Base-by-base conservation (phyloP, 2,797 vertebrate species). In the Tinamus major region DNA sequence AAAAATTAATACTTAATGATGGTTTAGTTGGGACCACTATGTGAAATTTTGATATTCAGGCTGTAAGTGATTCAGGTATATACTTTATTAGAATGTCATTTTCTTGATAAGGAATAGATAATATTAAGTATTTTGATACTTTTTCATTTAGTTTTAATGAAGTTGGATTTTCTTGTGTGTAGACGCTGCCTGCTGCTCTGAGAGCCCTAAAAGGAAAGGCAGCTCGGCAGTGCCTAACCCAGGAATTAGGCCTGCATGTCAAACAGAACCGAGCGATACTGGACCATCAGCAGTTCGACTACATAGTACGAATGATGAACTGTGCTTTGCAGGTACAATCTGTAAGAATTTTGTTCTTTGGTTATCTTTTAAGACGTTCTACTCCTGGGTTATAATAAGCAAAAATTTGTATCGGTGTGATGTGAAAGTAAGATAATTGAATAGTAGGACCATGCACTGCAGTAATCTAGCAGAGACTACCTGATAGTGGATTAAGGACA, bases 271-370 rank as follows among this genome's bases (percentile, higher is more conserved):
- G 99, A 3, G 98, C 99, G 51, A 99, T 99, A 84, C 94, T 99
- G 97, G 99, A 99, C 97, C 99, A 99, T 94, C 99, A 99, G 51
- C 99, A 99, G 98, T 99, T 99, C 71, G 99, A 99, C 97, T 99
- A 99, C 94, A 97, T 98, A 41, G 97, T 99, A 89, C 98, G 99
- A 70, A 99, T 99, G 99, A 99, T 99, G 98, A 99, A 99, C 97
- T 99, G 99, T 93, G 98, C 99, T 75, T 97, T 99, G 51, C 99
- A 99, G 99, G 99, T 99, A 98, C 89, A 23, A 31, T 72, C 1
- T 21, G 23, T 15, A 58, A 83, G 53, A 39, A 4, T 46, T 85
- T 75, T 68, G 41, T 48, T 72, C 41, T 91, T 90, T 44, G 33
- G 0, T 64, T 89, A 33, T 31, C 63, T 56, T 58, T 18, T 31